Evolutionary conservation across 2,888 invertebrate species (phyloP).

Genomic region (Chrysolina haemoptera): DNA sequence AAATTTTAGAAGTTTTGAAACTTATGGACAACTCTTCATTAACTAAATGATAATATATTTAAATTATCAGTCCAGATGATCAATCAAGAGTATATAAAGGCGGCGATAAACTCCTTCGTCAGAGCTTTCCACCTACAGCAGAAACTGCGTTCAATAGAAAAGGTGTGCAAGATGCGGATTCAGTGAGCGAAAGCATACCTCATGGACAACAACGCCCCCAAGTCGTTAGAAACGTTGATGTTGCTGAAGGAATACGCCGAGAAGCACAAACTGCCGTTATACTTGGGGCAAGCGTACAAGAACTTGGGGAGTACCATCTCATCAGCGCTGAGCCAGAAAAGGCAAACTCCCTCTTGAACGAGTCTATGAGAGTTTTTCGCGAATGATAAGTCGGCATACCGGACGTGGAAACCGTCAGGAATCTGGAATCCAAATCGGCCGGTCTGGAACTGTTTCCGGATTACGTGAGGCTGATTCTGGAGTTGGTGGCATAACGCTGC

Average conservation of each 20-base stretch:
- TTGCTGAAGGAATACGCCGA: slow-evolving; percentile 42
- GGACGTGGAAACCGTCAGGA: slow-evolving; percentile 61
- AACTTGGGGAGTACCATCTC: slow-evolving; percentile 66
- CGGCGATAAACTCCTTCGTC: slow-evolving; percentile 71
- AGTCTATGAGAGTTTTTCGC: slow-evolving; percentile 62
- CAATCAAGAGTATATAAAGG: too few species aligned
- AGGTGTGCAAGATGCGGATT: slow-evolving; percentile 72
- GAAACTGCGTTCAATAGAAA: slow-evolving; percentile 66
- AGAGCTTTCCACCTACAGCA: slow-evolving; percentile 70
- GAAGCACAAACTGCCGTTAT: slow-evolving; percentile 57
- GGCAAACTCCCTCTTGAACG: slow-evolving; percentile 61
- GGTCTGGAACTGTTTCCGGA: slow-evolving; percentile 61
- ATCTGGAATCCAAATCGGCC: slow-evolving; percentile 63
- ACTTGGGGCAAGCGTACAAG: slow-evolving; percentile 63
- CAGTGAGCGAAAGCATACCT: slow-evolving; percentile 73
- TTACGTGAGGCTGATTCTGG: slow-evolving; percentile 56
- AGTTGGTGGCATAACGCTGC: too few species aligned
- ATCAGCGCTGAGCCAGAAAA: slow-evolving; percentile 58
- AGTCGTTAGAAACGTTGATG: slow-evolving; percentile 56
- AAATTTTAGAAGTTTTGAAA: too few species aligned
- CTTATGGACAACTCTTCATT: too few species aligned
- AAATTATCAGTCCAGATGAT: too few species aligned
- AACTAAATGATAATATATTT: too few species aligned
- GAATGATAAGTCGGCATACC: slow-evolving; percentile 41
- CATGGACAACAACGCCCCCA: slow-evolving; percentile 42